Percentiles rank a stretch among this genome's conserved stretches.
phyloP scores from a whole-genome alignment of 2,113 vertebrate species.

The Gymnorhina tibicen region DNA sequence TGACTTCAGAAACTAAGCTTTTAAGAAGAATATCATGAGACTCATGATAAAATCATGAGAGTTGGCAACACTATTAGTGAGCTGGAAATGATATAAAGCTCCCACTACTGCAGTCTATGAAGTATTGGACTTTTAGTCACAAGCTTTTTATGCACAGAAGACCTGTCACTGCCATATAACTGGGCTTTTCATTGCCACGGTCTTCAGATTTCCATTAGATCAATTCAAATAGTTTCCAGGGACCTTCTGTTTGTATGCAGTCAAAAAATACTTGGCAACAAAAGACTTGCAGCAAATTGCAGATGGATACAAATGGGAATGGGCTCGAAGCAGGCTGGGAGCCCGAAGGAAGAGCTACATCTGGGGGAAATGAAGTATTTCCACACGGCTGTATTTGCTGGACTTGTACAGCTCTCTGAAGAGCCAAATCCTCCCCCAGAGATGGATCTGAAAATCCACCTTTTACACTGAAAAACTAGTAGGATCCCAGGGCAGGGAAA shows the following conservation, averaged over 20 bases:
- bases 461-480: not conserved
- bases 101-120: slow-evolving; percentile 25
- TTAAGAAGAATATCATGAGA: slow-evolving; percentile 60
- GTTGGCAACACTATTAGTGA: slow-evolving; percentile 57
- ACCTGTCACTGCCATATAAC: slow-evolving; percentile 7
- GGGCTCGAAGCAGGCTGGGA: not conserved
- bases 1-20: slow-evolving; percentile 48
- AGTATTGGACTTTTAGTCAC: slow-evolving; percentile 33
- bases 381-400: not conserved
- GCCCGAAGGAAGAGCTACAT: not conserved
- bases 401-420: not conserved
- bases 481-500: not conserved
- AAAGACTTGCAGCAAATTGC: not conserved
- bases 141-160: slow-evolving; percentile 28
- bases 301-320: not conserved
- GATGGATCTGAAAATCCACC: not conserved
- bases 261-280: slow-evolving; percentile 45
- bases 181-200: not conserved
- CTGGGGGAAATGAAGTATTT: slow-evolving; percentile 27
- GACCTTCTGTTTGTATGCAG: slow-evolving; percentile 19
- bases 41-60: slow-evolving; percentile 68
- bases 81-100: slow-evolving; percentile 58
- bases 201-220: slow-evolving; percentile 39
- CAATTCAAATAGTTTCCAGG: slow-evolving; percentile 29
- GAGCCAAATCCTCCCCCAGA: not conserved